phyloP scores from a whole-genome alignment of 2,888 invertebrate genomes.

The Dendrolimus houi region DNA sequence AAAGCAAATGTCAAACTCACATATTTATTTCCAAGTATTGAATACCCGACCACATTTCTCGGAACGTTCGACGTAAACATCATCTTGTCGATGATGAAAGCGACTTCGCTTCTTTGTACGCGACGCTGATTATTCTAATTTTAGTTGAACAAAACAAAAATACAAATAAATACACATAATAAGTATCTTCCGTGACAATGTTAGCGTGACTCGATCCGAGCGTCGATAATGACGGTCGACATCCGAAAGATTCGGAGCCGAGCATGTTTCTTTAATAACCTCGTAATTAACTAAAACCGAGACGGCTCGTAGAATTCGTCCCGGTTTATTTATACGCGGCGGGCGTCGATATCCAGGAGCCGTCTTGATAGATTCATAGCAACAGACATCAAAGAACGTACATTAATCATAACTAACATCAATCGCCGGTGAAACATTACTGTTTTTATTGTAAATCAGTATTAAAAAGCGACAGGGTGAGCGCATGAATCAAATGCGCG shows the following conservation, averaged over 20 bases:
- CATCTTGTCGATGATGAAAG: constrained; percentile 75
- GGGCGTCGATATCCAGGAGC: constrained; percentile 70
- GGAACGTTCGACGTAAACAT: constrained; percentile 70
- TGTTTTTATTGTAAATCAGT: constrained; percentile 76
- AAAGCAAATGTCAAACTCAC: constrained; percentile 77
- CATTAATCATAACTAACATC: constrained; percentile 76
- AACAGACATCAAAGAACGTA: constrained; percentile 67
- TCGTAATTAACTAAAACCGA: constrained; percentile 70
- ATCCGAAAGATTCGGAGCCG: constrained; percentile 12
- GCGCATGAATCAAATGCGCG: constrained; percentile 68
- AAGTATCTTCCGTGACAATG: constrained; percentile 59
- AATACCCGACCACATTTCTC: constrained; percentile 66
- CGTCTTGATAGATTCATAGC: constrained; percentile 74
- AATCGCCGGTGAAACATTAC: constrained; percentile 68
- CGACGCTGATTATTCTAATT: constrained; percentile 72
- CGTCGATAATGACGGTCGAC: neutral
- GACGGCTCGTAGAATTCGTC: constrained; percentile 51
- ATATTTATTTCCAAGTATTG: constrained; percentile 77
- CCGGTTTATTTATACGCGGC: constrained; percentile 65
- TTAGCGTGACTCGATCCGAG: constrained; percentile 36
- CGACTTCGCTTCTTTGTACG: constrained; percentile 71
- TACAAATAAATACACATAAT: constrained; percentile 54
- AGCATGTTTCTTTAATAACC: constrained; percentile 58
- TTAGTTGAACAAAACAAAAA: constrained; percentile 38
- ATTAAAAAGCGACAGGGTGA: constrained; percentile 72